These are phyloP conservation scores for Agrochola litura DNA, from an alignment of 2,888 invertebrate species.

Conservation along the genomic window DNA sequence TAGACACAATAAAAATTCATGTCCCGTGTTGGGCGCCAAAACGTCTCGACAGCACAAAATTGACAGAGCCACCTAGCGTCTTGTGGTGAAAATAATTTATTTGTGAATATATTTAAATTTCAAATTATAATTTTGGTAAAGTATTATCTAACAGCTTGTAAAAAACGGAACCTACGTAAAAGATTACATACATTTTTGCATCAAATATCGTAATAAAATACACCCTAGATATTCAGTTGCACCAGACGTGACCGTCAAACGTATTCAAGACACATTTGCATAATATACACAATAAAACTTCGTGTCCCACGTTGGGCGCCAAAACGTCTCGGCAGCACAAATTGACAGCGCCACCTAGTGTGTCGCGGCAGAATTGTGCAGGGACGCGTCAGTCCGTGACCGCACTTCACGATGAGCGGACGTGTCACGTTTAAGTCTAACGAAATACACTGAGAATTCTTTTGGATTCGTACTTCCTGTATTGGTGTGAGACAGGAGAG, in stretches of 20 bases:
- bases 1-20: slow-evolving; percentile 51
- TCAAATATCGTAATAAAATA: slow-evolving; percentile 39
- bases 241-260: slow-evolving; percentile 58
- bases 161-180: neutral
- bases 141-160: neutral
- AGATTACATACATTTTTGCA: neutral
- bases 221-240: slow-evolving; percentile 47
- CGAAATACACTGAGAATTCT: slow-evolving; percentile 77
- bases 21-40: slow-evolving; percentile 24
- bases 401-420: slow-evolving; percentile 78
- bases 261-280: slow-evolving; percentile 61
- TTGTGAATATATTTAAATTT: neutral
- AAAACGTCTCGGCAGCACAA: slow-evolving; percentile 78
- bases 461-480: slow-evolving; percentile 56
- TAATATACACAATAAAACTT: slow-evolving; percentile 64
- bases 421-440: slow-evolving; percentile 79
- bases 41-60: slow-evolving; percentile 76
- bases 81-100: slow-evolving; percentile 63
- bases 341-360: slow-evolving; percentile 86
- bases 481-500: slow-evolving; percentile 42
- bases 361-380: slow-evolving; percentile 75
- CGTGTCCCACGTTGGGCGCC: slow-evolving; percentile 78
- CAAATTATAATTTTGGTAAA: neutral
- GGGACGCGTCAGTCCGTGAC: slow-evolving; percentile 83
- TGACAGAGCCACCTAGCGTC: slow-evolving; percentile 83